Base-by-base conservation (phyloP, 2,888 invertebrate species). In the Papilio demoleus region DNA sequence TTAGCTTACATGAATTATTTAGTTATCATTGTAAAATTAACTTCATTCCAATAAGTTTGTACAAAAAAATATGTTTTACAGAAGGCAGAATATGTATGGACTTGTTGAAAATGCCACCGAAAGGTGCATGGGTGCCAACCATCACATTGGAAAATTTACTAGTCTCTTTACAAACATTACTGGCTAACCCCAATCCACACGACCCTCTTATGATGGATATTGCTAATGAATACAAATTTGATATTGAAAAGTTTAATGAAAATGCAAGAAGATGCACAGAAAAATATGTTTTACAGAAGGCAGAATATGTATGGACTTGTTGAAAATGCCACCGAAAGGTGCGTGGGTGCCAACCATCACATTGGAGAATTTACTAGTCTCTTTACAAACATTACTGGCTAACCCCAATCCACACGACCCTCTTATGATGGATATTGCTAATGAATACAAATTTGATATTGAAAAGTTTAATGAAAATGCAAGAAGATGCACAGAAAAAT, bases 351-450 rank as follows among this genome's bases (percentile, higher is more conserved):
- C 96, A 0, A 95, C 95, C 0, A 94, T 95, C n/a, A 94, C 94
- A 0, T 82, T 97, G 17, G 95, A 95, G 82, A 94, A 95, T 0
- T 87, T 97, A 0, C 89, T 98, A 1, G 94, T 96, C 4, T 95
- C 97, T 0, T 91, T 97, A 31, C 95, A 96, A 80, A 93, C 95
- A 45, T 88, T 98, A 1, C 86, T 98, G 69, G 94, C 94, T 0
- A 94, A 94, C 79, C 98, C 98, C 0, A 98, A 98, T 88, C 96
- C 97, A 0, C 96, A 97, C 71, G 97, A 98, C 83, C 97, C 97
- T 0, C 90, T 97, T 0, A 96, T 97, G 95, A 93, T 94, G 45
- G 97, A 97, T 50, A 94, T 96, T 66, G 96, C 96, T 0, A 93
- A 94, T 45, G 95, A 97, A 82, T 97, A 94, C 79, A 95, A 94